Conservation (phyloP, 2,888 invertebrate species). For the Nemurella pictetii region DNA sequence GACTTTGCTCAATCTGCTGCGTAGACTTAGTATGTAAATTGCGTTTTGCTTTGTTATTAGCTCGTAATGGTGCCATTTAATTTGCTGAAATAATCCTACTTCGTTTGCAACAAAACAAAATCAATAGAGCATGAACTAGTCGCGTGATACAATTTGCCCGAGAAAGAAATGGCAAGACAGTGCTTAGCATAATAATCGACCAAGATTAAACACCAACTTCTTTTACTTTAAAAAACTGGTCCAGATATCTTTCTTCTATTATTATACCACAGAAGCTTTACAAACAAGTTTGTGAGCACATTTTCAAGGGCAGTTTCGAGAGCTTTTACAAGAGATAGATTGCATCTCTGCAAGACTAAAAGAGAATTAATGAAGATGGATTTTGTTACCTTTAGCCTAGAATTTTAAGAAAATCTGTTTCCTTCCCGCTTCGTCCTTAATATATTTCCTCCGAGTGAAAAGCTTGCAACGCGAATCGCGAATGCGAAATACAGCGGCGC, state of each 20-base stretch:
- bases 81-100: neutral
- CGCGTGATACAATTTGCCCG: neutral
- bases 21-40: neutral
- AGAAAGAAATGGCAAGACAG: neutral
- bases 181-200: neutral
- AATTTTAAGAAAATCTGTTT: neutral
- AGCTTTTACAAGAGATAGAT: neutral
- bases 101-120: neutral
- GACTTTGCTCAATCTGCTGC: too few species aligned
- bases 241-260: slow-evolving; percentile 14
- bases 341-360: neutral
- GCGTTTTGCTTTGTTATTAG: neutral
- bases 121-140: neutral
- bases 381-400: neutral
- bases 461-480: neutral
- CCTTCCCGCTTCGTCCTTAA: neutral
- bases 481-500: neutral
- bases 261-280: neutral
- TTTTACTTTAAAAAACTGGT: neutral
- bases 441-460: neutral
- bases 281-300: neutral
- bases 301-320: neutral
- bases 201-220: neutral
- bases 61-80: neutral
- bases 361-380: neutral